phyloP scores from a whole-genome alignment of 2,797 vertebrate species.

The Margarornis squamiger region DNA sequence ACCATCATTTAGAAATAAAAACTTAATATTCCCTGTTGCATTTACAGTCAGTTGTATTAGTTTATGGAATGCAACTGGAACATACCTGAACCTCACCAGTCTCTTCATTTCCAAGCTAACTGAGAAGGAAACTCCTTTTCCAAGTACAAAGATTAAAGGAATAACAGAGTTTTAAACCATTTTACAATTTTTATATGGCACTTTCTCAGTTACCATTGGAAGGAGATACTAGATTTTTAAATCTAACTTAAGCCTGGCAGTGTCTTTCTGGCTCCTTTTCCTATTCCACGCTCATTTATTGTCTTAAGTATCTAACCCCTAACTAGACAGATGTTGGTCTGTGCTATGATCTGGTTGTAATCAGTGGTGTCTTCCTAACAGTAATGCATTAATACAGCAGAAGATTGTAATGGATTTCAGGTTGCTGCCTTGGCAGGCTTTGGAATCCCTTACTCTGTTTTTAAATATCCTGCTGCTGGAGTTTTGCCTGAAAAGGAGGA shows the following conservation, averaged over 20 bases:
- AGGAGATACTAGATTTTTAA: slow-evolving; percentile 30
- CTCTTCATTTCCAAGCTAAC: slow-evolving; percentile 12
- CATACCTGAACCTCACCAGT: slow-evolving; percentile 12
- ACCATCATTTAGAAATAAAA: slow-evolving; percentile 24
- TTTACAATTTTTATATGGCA: not conserved
- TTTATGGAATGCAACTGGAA: slow-evolving; percentile 1
- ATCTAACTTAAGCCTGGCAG: slow-evolving; percentile 7
- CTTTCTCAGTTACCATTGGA: slow-evolving; percentile 39
- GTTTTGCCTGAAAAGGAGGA: slow-evolving; percentile 27
- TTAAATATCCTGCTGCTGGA: not conserved
- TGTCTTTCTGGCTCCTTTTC: not conserved
- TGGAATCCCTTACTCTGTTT: not conserved
- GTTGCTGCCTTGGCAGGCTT: not conserved
- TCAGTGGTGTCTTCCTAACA: not conserved
- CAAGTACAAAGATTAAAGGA: not conserved
- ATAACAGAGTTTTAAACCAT: not conserved
- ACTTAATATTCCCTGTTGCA: not conserved
- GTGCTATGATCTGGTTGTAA: not conserved
- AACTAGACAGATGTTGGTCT: not conserved
- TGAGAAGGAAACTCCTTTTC: slow-evolving; percentile 19
- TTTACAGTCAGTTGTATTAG: not conserved
- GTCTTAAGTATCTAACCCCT: not conserved
- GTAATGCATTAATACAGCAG: not conserved
- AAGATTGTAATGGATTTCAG: not conserved
- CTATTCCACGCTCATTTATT: not conserved